These are phyloP conservation scores for Encarsia formosa DNA, from an alignment of 2,888 invertebrate species.

Conservation along the genomic window DNA sequence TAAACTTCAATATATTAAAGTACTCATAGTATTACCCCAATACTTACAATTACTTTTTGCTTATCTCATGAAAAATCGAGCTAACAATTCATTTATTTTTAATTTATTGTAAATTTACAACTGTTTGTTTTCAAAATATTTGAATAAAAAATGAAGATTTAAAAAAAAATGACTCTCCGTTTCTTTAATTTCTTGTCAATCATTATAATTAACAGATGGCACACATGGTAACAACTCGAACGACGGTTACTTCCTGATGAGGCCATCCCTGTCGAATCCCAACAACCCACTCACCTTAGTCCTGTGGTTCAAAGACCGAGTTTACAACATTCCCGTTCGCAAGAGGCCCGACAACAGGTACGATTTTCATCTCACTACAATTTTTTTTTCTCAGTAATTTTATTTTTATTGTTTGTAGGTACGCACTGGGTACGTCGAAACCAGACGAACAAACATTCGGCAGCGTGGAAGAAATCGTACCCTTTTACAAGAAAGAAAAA, in stretches of 20 bases:
- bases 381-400: background rate
- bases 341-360: slow-evolving; percentile 47
- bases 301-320: slow-evolving; percentile 46
- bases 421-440: slow-evolving; percentile 48
- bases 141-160: too few relatives aligned
- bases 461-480: slow-evolving; percentile 46
- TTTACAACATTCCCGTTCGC: slow-evolving; percentile 50
- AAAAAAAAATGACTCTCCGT: too few relatives aligned
- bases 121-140: too few relatives aligned
- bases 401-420: slow-evolving; percentile 32
- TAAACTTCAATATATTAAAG: too few relatives aligned
- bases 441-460: slow-evolving; percentile 46
- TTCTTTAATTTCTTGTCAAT: too few relatives aligned
- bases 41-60: too few relatives aligned
- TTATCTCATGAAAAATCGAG: too few relatives aligned
- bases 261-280: slow-evolving; percentile 46
- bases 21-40: too few relatives aligned
- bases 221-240: slow-evolving; percentile 40
- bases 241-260: slow-evolving; percentile 48
- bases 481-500: slow-evolving; percentile 43
- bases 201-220: slow-evolving; percentile 31
- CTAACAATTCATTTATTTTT: too few relatives aligned
- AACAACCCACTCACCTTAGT: slow-evolving; percentile 50
- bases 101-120: too few relatives aligned
- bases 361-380: background rate